Evolutionary conservation across 2,797 vertebrate genomes (phyloP), one percentile per base, ranked within the genome.

Genomic region (Morelia viridis): DNA sequence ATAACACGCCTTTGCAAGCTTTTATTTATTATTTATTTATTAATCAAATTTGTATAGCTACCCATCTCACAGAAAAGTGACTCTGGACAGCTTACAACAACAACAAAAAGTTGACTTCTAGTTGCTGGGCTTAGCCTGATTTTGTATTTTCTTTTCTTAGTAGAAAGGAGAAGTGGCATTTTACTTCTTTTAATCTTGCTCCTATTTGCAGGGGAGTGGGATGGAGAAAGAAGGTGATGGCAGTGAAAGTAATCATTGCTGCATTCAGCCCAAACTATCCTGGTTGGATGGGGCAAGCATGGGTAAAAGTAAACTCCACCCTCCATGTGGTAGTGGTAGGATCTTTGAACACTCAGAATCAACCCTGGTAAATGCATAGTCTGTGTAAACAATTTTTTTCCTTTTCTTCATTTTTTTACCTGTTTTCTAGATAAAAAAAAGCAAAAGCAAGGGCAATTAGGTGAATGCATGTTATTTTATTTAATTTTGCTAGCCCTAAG

Each of bases 181-280:
- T 76, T 76, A 76, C 31, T 76, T 76, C 17, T 76, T 76, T 76
- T 41, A 76, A 17, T 41, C 7, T 76, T 76, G 35, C 68, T 76
- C 31, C 6, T 71, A 71, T 71, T 41, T 41, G 41, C 3, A 41
- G 31, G 31, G n/a, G 31, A 35, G 17, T 17, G 68, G 68, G 68
- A 3, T 0, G 1, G 68, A 0, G 15, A 19, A 35, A 31, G 68
- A 76, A 76, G 31, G 9, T 3, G 1, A 3, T 17, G 3, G 1
- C 35, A 76, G 5, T 41, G 7, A 41, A 76, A 76, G 31, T 53
- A 41, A 76, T 76, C 31, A 76, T 7, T 76, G 31, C 31, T 71
- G 35, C 7, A 71, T 19, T 22, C 31, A 35, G 6, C 68, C 7
- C 31, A 76, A 76, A 41, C 31, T 76, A 35, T 19, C 17, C 3